Evolutionary conservation across 2,797 vertebrate species (phyloP), one percentile per base, ranked within the genome.

Genomic region (Tamandua tetradactyla): DNA sequence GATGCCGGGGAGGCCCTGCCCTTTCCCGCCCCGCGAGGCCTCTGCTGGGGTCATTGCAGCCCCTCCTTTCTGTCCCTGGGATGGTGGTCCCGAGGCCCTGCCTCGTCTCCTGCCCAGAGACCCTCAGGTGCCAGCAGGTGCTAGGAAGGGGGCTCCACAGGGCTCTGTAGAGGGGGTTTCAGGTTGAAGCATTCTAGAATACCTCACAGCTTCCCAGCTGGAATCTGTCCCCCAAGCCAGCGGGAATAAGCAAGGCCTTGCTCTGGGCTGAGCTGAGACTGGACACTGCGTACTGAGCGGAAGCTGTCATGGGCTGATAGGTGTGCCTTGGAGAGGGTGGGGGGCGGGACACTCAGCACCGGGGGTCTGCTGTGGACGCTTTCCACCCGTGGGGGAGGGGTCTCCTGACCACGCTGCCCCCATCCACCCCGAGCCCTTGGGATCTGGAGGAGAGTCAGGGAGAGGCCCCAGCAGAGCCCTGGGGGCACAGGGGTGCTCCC

Each of bases 261-360:
- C 11, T 59, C 30, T 35, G 66, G n/a, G 59, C 52, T 57, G n/a
- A 37, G 42, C 3, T 49, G 72, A 74, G 79, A 57, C 83, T 17
- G 4, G 62, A 75, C 93, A 15, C 71, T 37, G 15, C 3, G 1
- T 10, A 76, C 25, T 0, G 27, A 72, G 20, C 52, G 57, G 64
- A 83, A 85, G 66, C 87, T 71, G 80, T 61, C 9, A 1, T 52
- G 18, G n/a, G 25, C 47, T 42, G n/a, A 47, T 23, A 23, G n/a
- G 17, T 12, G 74, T 1, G 2, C 35, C 83, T 85, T 37, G 78
- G 88, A 91, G 91, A 13, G 32, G 42, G 3, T 1, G 7, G 6
- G n/a, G 20, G 20, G 13, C 0, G 0, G 37, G 66, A 22, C 18
- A 32, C 18, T 32, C 49, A 14, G n/a, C 52, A 0, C 12, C 0